Conservation (phyloP, 1,140 invertebrate genomes). For the Ceratitis capitata region DNA sequence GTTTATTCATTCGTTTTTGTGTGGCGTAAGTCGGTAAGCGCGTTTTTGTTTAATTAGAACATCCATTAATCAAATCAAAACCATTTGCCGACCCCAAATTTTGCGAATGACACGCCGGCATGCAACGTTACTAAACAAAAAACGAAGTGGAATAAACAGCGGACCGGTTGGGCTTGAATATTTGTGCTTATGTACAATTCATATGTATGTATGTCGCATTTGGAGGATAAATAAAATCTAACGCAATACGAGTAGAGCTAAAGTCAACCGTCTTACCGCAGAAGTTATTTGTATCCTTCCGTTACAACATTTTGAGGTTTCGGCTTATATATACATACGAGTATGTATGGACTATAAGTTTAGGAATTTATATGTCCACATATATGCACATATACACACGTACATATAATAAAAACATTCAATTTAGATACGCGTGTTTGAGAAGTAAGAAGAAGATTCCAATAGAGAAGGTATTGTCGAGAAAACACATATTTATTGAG, state of each 20-base stretch:
- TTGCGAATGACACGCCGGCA: constrained; percentile 27
- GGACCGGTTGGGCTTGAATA: not conserved
- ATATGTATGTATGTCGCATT: not conserved
- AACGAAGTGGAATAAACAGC: not conserved
- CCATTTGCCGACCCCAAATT: constrained; percentile 59
- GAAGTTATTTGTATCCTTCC: constrained; percentile 21
- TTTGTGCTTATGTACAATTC: not conserved
- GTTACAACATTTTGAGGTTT: constrained; percentile 4
- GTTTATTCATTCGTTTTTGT: not conserved
- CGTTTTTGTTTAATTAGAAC: constrained; percentile 65
- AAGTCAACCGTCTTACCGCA: not conserved
- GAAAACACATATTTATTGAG: no score
- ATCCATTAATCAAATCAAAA: constrained; percentile 65
- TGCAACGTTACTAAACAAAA: not conserved
- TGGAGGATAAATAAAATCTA: not conserved
- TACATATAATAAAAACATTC: not conserved
- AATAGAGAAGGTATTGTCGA: no score
- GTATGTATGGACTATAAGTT: not conserved
- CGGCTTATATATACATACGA: not conserved
- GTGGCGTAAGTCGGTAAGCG: constrained; percentile 3
- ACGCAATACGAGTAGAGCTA: no score
- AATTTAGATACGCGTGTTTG: no score
- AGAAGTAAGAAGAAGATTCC: no score
- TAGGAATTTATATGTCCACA: no score
- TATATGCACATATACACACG: not conserved